phyloP scores from a whole-genome alignment of 2,113 vertebrate species.

The Gopherus evgoodei region DNA sequence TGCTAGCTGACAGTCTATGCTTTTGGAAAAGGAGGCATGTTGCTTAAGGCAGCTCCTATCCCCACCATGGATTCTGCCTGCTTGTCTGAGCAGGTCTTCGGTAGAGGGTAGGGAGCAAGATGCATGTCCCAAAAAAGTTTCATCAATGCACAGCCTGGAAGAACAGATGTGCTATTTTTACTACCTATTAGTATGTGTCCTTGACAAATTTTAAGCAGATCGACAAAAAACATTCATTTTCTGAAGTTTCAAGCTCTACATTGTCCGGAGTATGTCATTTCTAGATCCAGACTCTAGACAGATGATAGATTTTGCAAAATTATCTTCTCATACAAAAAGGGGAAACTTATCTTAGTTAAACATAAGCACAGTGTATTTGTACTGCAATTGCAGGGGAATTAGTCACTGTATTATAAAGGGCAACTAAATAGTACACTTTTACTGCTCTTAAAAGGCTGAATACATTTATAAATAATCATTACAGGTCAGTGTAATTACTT shows the following conservation, averaged over 20 bases:
- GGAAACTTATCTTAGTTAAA: neutral
- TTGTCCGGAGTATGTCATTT: neutral
- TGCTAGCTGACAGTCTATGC: neutral
- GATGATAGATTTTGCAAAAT: neutral
- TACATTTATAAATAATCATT: neutral
- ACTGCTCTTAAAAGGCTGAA: neutral
- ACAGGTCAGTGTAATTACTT: neutral
- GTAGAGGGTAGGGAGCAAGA: neutral
- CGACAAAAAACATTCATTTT: neutral
- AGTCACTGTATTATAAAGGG: constrained; percentile 4
- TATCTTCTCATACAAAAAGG: neutral
- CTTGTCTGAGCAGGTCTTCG: neutral
- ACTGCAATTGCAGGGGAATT: neutral
- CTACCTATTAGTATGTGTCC: neutral
- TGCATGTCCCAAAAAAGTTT: neutral
- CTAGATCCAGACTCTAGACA: neutral
- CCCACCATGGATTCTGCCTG: neutral
- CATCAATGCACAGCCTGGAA: neutral
- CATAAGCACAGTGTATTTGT: neutral
- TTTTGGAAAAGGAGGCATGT: neutral
- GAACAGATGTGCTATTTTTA: neutral
- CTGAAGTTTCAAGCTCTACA: neutral
- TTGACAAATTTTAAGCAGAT: neutral
- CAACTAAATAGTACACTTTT: constrained; percentile 2
- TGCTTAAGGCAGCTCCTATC: neutral